Evolutionary conservation across 2,888 invertebrate species (phyloP).

Genomic region (Teleiodes luculella): DNA sequence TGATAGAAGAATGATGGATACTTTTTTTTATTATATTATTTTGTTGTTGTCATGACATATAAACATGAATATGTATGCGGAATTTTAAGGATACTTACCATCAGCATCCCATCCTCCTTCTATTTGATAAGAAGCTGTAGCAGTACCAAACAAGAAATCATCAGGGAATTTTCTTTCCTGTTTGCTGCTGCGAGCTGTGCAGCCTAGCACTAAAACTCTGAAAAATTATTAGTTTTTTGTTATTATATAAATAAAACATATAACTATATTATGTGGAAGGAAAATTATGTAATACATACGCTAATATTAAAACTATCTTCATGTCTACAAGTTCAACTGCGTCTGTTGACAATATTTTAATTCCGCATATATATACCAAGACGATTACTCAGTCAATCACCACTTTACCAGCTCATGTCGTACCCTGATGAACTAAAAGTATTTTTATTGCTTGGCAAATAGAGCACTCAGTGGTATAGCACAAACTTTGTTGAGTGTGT

Average conservation of each 20-base stretch:
- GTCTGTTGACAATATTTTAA: not conserved
- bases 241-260: not conserved
- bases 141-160: slow-evolving; percentile 51
- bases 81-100: slow-evolving; percentile 9
- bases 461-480: too few relatives aligned
- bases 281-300: not conserved
- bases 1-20: not conserved
- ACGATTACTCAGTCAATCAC: too few relatives aligned
- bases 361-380: too few relatives aligned
- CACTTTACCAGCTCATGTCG: too few relatives aligned
- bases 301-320: not conserved
- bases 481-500: too few relatives aligned
- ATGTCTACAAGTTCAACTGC: not conserved
- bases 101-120: slow-evolving; percentile 20
- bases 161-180: slow-evolving; percentile 41
- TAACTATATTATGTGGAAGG: not conserved
- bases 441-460: too few relatives aligned
- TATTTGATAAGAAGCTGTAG: slow-evolving; percentile 56
- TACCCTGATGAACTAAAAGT: too few relatives aligned
- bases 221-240: not conserved
- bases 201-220: slow-evolving; percentile 25
- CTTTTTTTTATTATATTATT: not conserved
- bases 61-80: not conserved
- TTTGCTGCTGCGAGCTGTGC: not conserved
- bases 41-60: not conserved